Conservation (phyloP, 2,797 vertebrate genomes). For the Otus scops region DNA sequence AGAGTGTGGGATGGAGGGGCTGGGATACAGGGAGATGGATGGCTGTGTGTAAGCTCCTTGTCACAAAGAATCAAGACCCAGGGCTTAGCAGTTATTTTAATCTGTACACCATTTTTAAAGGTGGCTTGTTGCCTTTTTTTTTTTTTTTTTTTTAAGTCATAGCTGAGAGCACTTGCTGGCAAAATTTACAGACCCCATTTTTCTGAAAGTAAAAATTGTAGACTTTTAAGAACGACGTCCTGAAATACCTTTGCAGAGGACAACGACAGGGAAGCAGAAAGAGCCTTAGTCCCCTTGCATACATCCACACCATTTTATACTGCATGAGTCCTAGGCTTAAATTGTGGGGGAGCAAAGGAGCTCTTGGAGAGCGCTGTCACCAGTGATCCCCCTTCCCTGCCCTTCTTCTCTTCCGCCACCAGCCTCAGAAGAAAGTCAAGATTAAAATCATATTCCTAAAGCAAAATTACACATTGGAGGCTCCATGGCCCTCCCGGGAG, state of each 20-base stretch:
- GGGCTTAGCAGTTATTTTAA: background rate
- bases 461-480: constrained; percentile 42
- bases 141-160: background rate
- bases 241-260: background rate
- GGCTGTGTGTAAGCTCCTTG: background rate
- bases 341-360: background rate
- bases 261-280: background rate
- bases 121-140: background rate
- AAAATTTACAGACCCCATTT: accelerated
- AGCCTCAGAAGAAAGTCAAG: background rate
- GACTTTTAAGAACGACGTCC: background rate
- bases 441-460: constrained; percentile 23
- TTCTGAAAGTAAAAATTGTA: background rate
- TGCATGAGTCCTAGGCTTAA: background rate
- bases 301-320: accelerated
- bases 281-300: background rate
- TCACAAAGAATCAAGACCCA: background rate
- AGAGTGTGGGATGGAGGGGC: background rate
- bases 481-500: background rate
- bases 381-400: background rate
- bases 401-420: background rate
- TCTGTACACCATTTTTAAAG: background rate
- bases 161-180: background rate
- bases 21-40: background rate
- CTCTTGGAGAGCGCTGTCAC: accelerated